phyloP scores from a whole-genome alignment of 2,888 invertebrate genomes.

The Agrilus cyanescens region DNA sequence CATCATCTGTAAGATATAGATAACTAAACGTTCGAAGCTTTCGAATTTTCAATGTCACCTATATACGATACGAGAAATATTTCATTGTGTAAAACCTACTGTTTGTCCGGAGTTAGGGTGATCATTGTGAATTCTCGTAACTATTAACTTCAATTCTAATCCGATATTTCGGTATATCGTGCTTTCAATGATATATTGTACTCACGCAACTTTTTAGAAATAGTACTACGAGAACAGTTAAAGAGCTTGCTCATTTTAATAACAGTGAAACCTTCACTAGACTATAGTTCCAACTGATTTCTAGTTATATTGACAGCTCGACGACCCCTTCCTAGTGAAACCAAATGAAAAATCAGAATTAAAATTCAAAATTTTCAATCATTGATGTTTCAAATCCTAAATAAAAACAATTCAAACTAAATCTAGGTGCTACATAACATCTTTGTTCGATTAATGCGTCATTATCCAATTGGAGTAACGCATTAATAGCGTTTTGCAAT shows the following conservation, averaged over 20 bases:
- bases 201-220: background rate
- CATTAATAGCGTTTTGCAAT: too few relatives aligned
- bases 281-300: slow-evolving; percentile 1
- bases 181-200: slow-evolving; percentile 1
- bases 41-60: background rate
- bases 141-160: background rate
- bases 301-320: background rate
- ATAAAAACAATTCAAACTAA: too few relatives aligned
- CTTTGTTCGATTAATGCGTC: too few relatives aligned
- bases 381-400: too few relatives aligned
- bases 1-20: slow-evolving; percentile 3
- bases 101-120: slow-evolving; percentile 3
- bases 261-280: slow-evolving; percentile 3
- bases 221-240: background rate
- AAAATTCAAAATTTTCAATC: too few relatives aligned
- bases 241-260: background rate
- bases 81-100: slow-evolving; percentile 1
- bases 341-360: background rate
- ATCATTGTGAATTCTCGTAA: slow-evolving; percentile 1
- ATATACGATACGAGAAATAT: background rate
- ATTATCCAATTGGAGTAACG: too few relatives aligned
- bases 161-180: slow-evolving; percentile 1
- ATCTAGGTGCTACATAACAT: too few relatives aligned
- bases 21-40: background rate
- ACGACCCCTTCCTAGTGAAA: slow-evolving; percentile 5